These are phyloP conservation scores for Drepanosiphum platanoidis DNA, from an alignment of 2,888 invertebrate species.

Conservation along the genomic window DNA sequence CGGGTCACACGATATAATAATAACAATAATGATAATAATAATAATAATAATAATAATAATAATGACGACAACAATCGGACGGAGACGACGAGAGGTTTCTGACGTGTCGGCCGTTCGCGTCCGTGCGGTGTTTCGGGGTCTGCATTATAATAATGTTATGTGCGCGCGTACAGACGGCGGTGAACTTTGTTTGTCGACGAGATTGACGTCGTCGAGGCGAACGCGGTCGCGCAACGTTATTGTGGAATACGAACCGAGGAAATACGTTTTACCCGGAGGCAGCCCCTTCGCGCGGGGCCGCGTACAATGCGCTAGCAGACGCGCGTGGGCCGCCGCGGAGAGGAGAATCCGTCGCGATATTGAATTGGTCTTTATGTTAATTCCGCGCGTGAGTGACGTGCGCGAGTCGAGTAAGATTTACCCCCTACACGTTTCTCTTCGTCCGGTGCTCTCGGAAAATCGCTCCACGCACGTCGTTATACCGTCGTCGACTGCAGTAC, in stretches of 20 bases:
- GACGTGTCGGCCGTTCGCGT: neutral
- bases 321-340: neutral
- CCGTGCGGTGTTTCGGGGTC: neutral
- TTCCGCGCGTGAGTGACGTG: conserved; percentile 30
- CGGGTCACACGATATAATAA: no score
- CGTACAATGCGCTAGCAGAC: neutral
- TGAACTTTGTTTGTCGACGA: conserved; percentile 20
- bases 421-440: neutral
- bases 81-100: neutral
- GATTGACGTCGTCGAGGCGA: conserved; percentile 1
- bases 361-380: conserved; percentile 43
- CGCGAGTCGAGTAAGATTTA: neutral
- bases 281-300: no score
- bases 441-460: neutral
- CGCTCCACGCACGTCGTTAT: neutral
- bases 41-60: no score
- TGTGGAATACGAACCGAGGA: no score
- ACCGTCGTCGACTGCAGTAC: neutral
- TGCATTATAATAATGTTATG: no score
- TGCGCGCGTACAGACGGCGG: no score
- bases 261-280: neutral
- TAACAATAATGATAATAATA: no score
- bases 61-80: neutral
- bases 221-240: neutral
- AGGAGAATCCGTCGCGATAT: neutral